Percentiles rank a stretch among this genome's conserved stretches.
Conservation (phyloP, 2,888 invertebrate genomes). For the Heliconius erato region DNA sequence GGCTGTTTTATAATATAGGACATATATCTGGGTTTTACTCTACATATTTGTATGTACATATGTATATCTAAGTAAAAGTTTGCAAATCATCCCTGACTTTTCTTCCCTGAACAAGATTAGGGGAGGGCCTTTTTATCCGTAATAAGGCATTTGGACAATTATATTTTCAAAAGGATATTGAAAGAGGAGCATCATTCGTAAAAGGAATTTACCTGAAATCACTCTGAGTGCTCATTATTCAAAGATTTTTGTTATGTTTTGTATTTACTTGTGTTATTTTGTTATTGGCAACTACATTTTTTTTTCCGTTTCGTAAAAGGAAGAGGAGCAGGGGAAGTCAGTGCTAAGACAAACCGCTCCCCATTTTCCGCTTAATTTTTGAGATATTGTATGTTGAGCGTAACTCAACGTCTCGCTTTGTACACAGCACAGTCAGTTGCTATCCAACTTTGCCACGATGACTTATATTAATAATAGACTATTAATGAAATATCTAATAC, state of each 20-base stretch:
- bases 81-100: constrained; percentile 1
- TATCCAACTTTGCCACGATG: too few species aligned
- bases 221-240: not conserved
- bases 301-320: not conserved
- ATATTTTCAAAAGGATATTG: not conserved
- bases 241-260: not conserved
- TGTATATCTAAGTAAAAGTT: not conserved
- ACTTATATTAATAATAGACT: too few species aligned
- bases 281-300: not conserved
- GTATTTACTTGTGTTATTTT: not conserved
- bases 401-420: too few species aligned
- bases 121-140: not conserved
- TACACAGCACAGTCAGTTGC: too few species aligned
- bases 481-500: too few species aligned
- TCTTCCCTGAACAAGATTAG: not conserved
- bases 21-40: not conserved
- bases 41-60: too few species aligned
- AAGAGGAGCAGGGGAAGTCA: not conserved
- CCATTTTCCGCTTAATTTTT: too few species aligned
- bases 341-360: too few species aligned
- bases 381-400: too few species aligned
- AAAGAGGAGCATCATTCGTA: not conserved
- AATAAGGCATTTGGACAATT: not conserved
- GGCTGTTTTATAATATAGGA: not conserved
- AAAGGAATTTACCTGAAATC: not conserved